Evolutionary conservation across 2,888 invertebrate species (phyloP).

Genomic region (Microplitis manilae): DNA sequence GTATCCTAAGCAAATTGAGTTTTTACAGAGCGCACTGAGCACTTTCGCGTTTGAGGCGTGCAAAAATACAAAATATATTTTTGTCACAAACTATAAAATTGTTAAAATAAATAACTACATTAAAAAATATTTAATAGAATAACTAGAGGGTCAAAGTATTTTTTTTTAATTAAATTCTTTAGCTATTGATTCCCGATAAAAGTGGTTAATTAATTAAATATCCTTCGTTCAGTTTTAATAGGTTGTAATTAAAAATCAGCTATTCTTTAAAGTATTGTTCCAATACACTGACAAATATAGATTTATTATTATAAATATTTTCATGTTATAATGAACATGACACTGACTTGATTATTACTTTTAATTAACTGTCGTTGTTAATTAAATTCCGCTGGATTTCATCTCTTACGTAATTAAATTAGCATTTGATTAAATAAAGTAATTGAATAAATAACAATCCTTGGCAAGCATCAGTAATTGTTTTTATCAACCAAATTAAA

Average conservation of each 20-base stretch:
- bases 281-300: neutral
- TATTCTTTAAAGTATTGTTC: neutral
- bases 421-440: neutral
- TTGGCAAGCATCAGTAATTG: neutral
- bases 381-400: neutral
- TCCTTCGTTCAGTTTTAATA: neutral
- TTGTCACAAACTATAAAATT: no score
- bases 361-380: neutral
- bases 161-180: neutral
- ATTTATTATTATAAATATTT: neutral
- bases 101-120: no score
- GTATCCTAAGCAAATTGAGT: no score
- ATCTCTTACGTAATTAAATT: neutral
- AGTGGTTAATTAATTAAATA: neutral
- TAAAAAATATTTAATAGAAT: no score
- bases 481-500: neutral
- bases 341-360: neutral
- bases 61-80: no score
- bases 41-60: no score
- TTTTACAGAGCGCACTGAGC: no score
- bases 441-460: neutral
- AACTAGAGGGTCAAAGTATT: neutral
- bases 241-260: neutral
- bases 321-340: neutral
- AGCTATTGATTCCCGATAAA: neutral